A percentile compares a stretch with the other conserved stretches of the same genome.
These are phyloP conservation scores for Mycteria americana DNA, from an alignment of 2,797 vertebrate genomes.

Conservation along the genomic window DNA sequence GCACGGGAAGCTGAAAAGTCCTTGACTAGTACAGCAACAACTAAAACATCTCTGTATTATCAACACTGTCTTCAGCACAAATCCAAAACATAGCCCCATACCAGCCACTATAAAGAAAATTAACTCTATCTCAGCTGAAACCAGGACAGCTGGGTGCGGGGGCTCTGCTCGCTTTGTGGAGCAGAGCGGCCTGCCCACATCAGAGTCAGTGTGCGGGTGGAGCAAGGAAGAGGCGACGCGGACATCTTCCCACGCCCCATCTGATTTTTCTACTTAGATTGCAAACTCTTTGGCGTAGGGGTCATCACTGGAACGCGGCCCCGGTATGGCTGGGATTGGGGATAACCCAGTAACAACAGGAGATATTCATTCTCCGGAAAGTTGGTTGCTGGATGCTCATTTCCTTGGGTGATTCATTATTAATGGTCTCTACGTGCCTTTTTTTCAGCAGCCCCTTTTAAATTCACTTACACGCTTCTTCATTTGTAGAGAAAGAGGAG, in stretches of 20 bases:
- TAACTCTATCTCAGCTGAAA: too few relatives aligned
- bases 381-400: background rate
- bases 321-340: background rate
- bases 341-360: background rate
- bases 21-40: too few relatives aligned
- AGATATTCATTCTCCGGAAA: background rate
- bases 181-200: background rate
- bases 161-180: background rate
- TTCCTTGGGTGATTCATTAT: background rate
- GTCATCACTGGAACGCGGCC: background rate
- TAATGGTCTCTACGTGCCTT: background rate
- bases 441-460: background rate
- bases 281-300: background rate
- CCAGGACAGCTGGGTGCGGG: too few relatives aligned
- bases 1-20: too few relatives aligned
- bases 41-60: too few relatives aligned
- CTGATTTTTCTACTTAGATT: background rate
- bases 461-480: background rate
- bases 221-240: background rate
- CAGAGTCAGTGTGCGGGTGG: background rate
- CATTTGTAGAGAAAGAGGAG: constrained; percentile 6
- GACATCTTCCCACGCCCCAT: background rate
- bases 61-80: too few relatives aligned
- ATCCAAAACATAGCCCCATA: too few relatives aligned
- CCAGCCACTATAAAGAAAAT: too few relatives aligned